Base-by-base conservation (phyloP, 2,797 vertebrate species). In the Pantherophis alleghaniensis region DNA sequence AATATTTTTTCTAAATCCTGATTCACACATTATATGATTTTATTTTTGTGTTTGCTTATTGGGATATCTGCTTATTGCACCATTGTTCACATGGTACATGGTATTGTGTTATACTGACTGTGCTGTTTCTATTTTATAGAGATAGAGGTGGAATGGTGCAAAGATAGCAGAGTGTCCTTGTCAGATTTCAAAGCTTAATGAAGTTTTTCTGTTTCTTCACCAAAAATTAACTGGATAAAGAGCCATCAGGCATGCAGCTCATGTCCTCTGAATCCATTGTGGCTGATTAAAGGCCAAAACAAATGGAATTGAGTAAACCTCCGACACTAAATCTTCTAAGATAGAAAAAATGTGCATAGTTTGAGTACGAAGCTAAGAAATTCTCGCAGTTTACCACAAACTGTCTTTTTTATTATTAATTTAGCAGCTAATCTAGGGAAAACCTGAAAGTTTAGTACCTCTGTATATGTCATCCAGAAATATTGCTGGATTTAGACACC, bases 271-370 rank as follows among this genome's bases (percentile, higher is more conserved):
- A 86, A 90, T 87, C 10, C 13, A 0, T 63, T 57, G 1, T 74
- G 47, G 0, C 0, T 56, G 92, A n/a, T 55, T 93, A 79, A 28
- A 92, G 93, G 63, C 26, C 74, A 86, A 11, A 92, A 92, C 28
- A 0, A 56, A 59, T 66, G 87, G 3, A 60, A 94, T 11, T 53
- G 53, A 83, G 47, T 11, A 6, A 59, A 91, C 63, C 89, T 63
- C 89, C 66, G 22, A 91, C 86, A 37, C 47, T 32, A 63, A 83
- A 0, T 63, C 61, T 5, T 10, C 42, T 22, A 22, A 28, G 13
- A 61, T 12, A 53, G 51, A 28, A 14, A 79, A n/a, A 1, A 0
- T 0, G 56, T 4, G 18, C 89, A 53, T 11, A 12, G 10, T 55
- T 55, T 79, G 55, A 11, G 59, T 93, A 57, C 7, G 16, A 60